Base-by-base conservation (phyloP, 1,140 invertebrate genomes). In the Holcopasites calliopsidis region DNA sequence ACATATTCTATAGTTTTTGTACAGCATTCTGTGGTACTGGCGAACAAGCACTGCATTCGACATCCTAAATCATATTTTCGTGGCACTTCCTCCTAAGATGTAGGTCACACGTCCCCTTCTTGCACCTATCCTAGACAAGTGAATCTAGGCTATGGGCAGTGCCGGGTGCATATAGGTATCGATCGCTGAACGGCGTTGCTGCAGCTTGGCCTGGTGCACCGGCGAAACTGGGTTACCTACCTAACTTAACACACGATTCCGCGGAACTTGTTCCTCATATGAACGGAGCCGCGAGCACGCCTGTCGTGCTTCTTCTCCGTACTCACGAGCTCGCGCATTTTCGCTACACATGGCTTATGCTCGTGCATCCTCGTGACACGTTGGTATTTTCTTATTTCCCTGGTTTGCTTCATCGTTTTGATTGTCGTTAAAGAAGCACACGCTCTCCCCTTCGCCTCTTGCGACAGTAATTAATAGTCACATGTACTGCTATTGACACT, bases 141-240 rank as follows among this genome's bases (percentile, higher is more conserved):
- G 85, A 82, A 85, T 85, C 85, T 87, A 86, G 84, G 85, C 75
- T 86, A 77, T 83, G 79, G 71, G 76, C 68, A 75, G 75, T 64
- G 60, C 73, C 73, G 68, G 61, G 71, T 85, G 83, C 83, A 84
- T 84, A 85, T 87, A 84, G 78, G 78, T 85, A 85, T 85, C 80
- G 83, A 85, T 85, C 80, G 71, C 55, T 57, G 47, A 80, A 77
- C 79, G 77, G 50, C 55, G 71, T 64, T 69, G 74, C 86, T 85
- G 86, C 86, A 84, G 82, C 73, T 71, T 86, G 84, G 83, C 85
- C 86, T 86, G 86, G 83, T 86, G 85, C 85, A 88, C 77, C 80
- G 85, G 73, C 69, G 70, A 90, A 90, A 89, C 88, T 89, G 79
- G 89, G 88, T 89, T 89, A 89, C 83, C 83, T 79, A 86, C 84